Base-by-base conservation (phyloP, 2,888 invertebrate genomes). In the Dichetophora obliterata region DNA sequence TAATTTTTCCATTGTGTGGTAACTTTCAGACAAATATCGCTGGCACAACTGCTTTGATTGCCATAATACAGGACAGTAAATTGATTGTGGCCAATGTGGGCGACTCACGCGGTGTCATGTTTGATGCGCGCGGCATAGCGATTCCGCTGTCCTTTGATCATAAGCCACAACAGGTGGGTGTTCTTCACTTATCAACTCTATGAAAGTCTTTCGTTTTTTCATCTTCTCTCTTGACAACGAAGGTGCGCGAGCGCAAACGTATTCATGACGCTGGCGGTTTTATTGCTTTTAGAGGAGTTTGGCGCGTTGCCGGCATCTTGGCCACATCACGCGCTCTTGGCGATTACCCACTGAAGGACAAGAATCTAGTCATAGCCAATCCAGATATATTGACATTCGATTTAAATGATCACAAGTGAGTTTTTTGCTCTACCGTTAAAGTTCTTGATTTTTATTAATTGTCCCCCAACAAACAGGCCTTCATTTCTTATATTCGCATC, bases 181-280 rank as follows among this genome's bases (percentile, higher is more conserved):
- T n/a, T 61, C 14, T n/a, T 66, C 43, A 27, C 1, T 73, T 71
- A 22, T 50, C 16, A 59, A 48, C 5, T 27, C 9, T 11, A 4
- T 16, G 65, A 75, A 1, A 19, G 19, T 50, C 16, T 37, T 37
- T 43, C 11, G 22, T 6, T 54, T 22, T 24, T 54, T 24, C 3
- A 24, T 24, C 31, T 65, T 24, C 24, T 24, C 24, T 65, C 16
- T 54, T 48, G 22, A n/a, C 63, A 68, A 75, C 86, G 22, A 85
- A 96, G 95, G 93, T 95, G 82, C 92, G 96, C 83, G 98, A 98
- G 90, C 93, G 94, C 76, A 96, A 94, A 86, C 92, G 98, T 80
- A 98, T 98, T 84, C 95, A 95, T 86, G 96, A 97, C 86, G 98
- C 98, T 34, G 98, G 98, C 68, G 98, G 98, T 22, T 96, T 96